Evolutionary conservation across 2,888 invertebrate genomes (phyloP).

Genomic region (Apomyelois bistriatella): DNA sequence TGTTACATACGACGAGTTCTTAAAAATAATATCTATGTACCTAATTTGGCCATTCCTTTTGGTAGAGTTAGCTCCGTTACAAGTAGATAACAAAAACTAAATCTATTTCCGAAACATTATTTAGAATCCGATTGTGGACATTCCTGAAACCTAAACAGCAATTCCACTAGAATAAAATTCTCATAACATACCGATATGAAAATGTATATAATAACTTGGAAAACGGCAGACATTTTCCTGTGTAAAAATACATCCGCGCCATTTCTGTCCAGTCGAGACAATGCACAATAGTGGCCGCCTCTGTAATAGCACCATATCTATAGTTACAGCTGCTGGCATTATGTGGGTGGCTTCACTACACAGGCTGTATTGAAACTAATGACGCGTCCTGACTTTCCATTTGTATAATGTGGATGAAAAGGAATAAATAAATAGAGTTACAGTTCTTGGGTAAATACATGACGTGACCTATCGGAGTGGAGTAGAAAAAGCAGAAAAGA

Average conservation of each 20-base stretch:
- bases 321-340: neutral
- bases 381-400: neutral
- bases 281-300: neutral
- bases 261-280: neutral
- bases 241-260: constrained; percentile 4
- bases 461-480: too few species aligned
- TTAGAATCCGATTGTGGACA: too few species aligned
- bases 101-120: too few species aligned
- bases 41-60: too few species aligned
- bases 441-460: too few species aligned
- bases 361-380: neutral
- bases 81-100: too few species aligned
- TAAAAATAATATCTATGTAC: too few species aligned
- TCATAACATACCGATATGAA: neutral
- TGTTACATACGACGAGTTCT: too few species aligned
- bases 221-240: constrained; percentile 8
- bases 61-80: too few species aligned
- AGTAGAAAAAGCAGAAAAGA: too few species aligned
- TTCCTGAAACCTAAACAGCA: neutral
- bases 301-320: neutral
- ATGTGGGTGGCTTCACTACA: neutral
- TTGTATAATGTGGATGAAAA: neutral
- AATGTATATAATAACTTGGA: neutral
- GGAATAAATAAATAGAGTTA: too few species aligned
- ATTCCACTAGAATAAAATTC: neutral